Evolutionary conservation across 2,888 invertebrate species (phyloP), one percentile per base, ranked within the genome.

Genomic region (Papilio elwesi): DNA sequence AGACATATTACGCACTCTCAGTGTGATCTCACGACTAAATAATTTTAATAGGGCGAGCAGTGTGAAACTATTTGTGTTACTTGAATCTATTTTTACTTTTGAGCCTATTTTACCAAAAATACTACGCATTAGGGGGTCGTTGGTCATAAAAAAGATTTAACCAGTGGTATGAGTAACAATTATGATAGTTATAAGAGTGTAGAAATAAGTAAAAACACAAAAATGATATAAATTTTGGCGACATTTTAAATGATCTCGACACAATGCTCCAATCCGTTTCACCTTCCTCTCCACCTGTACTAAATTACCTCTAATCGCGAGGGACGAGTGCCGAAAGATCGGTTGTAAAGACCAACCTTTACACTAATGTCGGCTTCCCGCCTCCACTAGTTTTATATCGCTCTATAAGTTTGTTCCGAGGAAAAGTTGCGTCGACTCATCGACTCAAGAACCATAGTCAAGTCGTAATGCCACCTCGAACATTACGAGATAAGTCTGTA

Each of bases 251-350:
- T 8, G 38, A n/a, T 38, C n/a, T 36, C 11, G 6, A 36, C 57
- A 36, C 36, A 57, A 57, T 36, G 7, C 12, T 36, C 13, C 13
- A 57, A 57, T 53, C 38, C 43, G 38, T 66, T 66, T 53, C 38
- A 53, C 12, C 43, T 62, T n/a, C 13, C 43, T 57, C 13, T 13
- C 15, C 62, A 47, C 47, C 67, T 53, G 62, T 51, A 36, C 52
- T 68, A 72, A 62, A 72, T 68, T 72, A 72, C 67, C 52, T 62
- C 47, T 53, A 72, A 72, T 72, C 71, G 47, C 52, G 53, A 48
- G 67, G 71, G 71, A 71, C 52, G 53, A 68, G 53, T 48, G 38
- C 16, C 62, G 16, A 68, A 62, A 53, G 67, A 36, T 68, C 62
- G 47, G 36, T 26, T 68, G 16, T 72, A 68, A 68, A 62, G 59